Evolutionary conservation across 2,113 vertebrate species (phyloP).

Genomic region (Promerops cafer): DNA sequence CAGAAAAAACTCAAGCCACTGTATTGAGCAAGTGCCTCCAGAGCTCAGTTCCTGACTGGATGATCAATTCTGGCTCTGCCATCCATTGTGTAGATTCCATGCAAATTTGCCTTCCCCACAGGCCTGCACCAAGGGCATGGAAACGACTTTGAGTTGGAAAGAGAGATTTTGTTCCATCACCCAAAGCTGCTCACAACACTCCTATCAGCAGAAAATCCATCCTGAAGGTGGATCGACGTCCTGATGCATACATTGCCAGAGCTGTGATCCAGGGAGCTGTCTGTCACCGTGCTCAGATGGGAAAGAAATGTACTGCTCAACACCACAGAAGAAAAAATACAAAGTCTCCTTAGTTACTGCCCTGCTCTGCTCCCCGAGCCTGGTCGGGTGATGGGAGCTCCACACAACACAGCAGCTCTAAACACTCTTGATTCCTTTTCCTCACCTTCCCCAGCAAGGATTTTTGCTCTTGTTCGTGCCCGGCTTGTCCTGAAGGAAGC

Average conservation of each 20-base stretch:
- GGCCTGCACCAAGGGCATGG: neutral
- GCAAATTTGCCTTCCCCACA: neutral
- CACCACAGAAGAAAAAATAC: neutral
- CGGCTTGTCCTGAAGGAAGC: neutral
- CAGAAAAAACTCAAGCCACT: neutral
- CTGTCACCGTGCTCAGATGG: neutral
- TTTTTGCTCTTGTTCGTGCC: neutral
- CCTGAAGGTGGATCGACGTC: neutral
- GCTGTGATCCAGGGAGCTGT: rapidly evolving
- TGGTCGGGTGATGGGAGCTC: neutral
- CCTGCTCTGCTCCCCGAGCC: neutral
- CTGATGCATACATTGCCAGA: rapidly evolving
- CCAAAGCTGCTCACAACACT: neutral
- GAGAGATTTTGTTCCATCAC: neutral
- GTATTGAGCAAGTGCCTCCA: neutral
- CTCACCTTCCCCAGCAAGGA: neutral
- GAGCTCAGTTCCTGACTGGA: neutral
- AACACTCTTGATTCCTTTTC: rapidly evolving
- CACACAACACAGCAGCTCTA: neutral
- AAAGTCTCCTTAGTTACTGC: neutral
- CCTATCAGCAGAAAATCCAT: neutral
- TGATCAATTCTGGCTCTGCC: neutral
- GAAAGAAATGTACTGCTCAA: neutral
- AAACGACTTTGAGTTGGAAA: neutral
- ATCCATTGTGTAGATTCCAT: rapidly evolving